Percentiles rank a stretch among this genome's conserved stretches.
Evolutionary conservation across 2,888 invertebrate species (phyloP).

Genomic region (Netelia melanura): DNA sequence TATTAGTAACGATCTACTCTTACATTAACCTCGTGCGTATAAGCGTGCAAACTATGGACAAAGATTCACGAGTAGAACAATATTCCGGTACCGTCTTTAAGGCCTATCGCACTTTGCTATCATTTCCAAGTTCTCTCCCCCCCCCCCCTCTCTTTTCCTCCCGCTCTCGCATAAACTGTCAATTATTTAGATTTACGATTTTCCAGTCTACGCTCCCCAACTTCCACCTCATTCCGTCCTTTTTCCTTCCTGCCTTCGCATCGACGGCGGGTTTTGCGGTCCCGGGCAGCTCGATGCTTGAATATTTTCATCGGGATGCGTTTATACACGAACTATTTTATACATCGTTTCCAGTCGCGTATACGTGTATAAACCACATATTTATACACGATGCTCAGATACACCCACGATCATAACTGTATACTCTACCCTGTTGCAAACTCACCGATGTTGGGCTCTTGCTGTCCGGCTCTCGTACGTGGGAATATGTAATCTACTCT

Average conservation of each 20-base stretch:
- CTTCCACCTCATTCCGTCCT: slow-evolving; percentile 45
- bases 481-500: slow-evolving; percentile 57
- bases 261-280: slow-evolving; percentile 2
- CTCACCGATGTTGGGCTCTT: slow-evolving; percentile 15
- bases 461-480: slow-evolving; percentile 52
- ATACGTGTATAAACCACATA: neutral
- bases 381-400: slow-evolving; percentile 2
- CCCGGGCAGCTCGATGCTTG: neutral
- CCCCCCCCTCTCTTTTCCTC: slow-evolving; percentile 69
- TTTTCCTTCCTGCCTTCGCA: slow-evolving; percentile 26
- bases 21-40: slow-evolving; percentile 8
- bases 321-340: neutral
- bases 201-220: slow-evolving; percentile 57
- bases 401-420: slow-evolving; percentile 64
- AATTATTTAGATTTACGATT: slow-evolving; percentile 82
- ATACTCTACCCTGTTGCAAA: slow-evolving; percentile 1
- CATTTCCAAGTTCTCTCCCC: slow-evolving; percentile 71
- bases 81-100: slow-evolving; percentile 57
- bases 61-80: slow-evolving; percentile 49
- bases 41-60: slow-evolving; percentile 11
- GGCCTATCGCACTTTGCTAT: slow-evolving; percentile 70
- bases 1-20: slow-evolving; percentile 65
- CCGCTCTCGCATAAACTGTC: slow-evolving; percentile 75
- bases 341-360: neutral
- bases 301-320: neutral